Evolutionary conservation across 2,797 vertebrate genomes (phyloP), one percentile per base, ranked within the genome.

Genomic region (Leptoclinus maculatus): DNA sequence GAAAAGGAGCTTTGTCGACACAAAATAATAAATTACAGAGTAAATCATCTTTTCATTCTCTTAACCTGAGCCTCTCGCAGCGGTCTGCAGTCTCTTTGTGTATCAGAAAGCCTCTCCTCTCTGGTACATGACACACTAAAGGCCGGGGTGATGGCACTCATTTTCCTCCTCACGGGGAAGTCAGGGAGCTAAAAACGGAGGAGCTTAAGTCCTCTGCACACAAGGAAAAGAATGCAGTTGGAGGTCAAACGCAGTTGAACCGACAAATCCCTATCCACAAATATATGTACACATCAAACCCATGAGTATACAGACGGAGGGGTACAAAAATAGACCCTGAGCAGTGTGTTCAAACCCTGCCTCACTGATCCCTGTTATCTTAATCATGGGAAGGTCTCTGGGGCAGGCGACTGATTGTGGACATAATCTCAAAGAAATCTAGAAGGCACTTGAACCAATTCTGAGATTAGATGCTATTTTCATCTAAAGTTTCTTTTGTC

Each of bases 171-270:
- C 75, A 41, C 9, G 74, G 74, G 72, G 69, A 82, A 83, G 70
- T 70, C 49, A 45, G 57, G 58, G 66, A 87, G 83, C 76, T 88
- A 89, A 86, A 91, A 88, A 86, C 73, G 79, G 74, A 83, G 63
- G 59, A 60, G 19, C 82, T 83, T 67, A 83, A 78, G 45, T 71
- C 77, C 29, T 78, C 63, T 6, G 66, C n/a, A 54, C 74, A 66
- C 78, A 69, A 63, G 74, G 68, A 75, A 69, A 82, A 87, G 72
- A 88, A 84, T 86, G 76, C 38, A 25, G 34, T 47, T 66, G 10
- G 76, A 89, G 84, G 91, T 90, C 87, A 87, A 87, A n/a, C 7
- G n/a, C 65, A 76, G 83, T 59, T 87, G 53, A 87, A 87, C 74
- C 21, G 53, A 74, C n/a, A 89, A 91, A 84, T 88, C 73, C 76